These are phyloP conservation scores for Thryonomys swinderianus DNA, from an alignment of 2,113 vertebrate genomes.

Conservation along the genomic window DNA sequence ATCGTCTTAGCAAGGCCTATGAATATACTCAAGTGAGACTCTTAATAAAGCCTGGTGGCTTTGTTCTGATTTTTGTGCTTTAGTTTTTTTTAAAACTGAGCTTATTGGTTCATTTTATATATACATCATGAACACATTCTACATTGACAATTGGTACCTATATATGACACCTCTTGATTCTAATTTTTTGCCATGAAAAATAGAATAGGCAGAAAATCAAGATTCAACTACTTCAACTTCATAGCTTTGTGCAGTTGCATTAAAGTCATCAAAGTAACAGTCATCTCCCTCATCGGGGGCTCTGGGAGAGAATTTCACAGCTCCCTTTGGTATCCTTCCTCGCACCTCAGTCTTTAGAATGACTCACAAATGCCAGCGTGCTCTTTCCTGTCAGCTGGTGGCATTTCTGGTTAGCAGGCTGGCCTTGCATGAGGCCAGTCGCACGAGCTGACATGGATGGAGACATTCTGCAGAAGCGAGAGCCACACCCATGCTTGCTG, in stretches of 20 bases:
- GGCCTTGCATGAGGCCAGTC: not conserved
- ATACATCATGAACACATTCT: too few species aligned
- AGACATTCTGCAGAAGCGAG: not conserved
- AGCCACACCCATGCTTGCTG: accelerated
- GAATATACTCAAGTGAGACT: not conserved
- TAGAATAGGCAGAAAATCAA: not conserved
- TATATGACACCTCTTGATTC: too few species aligned
- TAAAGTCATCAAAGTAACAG: not conserved
- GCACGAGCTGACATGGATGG: not conserved
- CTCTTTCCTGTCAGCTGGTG: slow-evolving; percentile 43
- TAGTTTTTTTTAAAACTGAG: not conserved
- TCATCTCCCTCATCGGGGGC: not conserved
- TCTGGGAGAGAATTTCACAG: not conserved
- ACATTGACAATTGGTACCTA: too few species aligned
- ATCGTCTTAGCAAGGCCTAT: not conserved
- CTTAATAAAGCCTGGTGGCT: not conserved
- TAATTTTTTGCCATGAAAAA: not conserved
- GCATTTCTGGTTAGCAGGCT: slow-evolving; percentile 17
- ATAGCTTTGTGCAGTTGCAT: not conserved
- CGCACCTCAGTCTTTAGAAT: not conserved
- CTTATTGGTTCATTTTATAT: too few species aligned
- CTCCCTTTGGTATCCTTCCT: not conserved
- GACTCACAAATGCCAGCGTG: slow-evolving; percentile 55
- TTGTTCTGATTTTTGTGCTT: not conserved
- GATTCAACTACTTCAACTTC: not conserved